Conservation (phyloP, 2,113 vertebrate species). For the Entomyzon cyanotis region DNA sequence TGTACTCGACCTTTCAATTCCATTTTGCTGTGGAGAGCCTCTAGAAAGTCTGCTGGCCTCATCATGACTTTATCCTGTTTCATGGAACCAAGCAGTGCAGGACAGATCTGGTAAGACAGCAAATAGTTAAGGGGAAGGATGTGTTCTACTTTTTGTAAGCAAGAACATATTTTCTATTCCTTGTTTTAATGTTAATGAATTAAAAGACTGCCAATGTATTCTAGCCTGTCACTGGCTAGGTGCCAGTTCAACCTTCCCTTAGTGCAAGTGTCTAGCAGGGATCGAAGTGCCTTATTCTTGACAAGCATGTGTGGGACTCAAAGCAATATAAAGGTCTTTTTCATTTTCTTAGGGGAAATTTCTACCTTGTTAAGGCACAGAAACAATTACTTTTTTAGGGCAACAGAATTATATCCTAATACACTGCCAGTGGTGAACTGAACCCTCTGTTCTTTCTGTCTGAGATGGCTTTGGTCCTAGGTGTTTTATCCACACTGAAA, state of each 20-base stretch:
- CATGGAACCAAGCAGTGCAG: neutral
- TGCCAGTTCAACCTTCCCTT: neutral
- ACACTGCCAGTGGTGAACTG: neutral
- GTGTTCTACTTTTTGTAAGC: neutral
- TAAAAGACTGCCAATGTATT: neutral
- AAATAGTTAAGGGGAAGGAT: neutral
- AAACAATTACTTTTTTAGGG: neutral
- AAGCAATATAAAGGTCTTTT: neutral
- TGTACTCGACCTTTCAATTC: neutral
- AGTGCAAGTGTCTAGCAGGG: neutral
- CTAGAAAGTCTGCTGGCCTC: neutral
- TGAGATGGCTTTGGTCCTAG: neutral
- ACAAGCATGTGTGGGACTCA: neutral
- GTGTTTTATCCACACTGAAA: neutral
- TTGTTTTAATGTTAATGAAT: neutral
- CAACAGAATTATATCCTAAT: neutral
- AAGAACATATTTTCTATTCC: neutral
- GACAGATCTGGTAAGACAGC: neutral
- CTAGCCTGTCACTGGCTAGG: neutral
- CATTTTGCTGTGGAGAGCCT: neutral
- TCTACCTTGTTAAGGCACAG: neutral
- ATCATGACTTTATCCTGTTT: neutral
- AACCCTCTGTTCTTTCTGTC: neutral
- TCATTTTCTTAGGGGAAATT: neutral
- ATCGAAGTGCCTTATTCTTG: neutral